Evolutionary conservation across 2,888 invertebrate species (phyloP).

Genomic region (Epicampocera succincta): DNA sequence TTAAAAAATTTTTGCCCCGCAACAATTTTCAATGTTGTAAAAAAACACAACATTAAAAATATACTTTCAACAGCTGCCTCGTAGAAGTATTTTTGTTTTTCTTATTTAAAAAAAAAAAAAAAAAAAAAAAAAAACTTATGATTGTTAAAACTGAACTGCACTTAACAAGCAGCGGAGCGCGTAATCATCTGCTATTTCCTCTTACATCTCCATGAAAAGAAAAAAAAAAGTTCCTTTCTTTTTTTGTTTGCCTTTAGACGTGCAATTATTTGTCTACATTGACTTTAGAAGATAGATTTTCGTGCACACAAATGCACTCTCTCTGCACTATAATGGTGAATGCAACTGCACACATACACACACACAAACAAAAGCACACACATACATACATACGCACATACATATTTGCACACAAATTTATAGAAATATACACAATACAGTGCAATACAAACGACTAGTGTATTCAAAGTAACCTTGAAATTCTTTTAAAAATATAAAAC

Average conservation of each 20-base stretch:
- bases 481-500: conserved; percentile 51
- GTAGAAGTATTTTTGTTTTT: background rate
- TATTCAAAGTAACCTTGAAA: conserved; percentile 67
- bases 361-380: background rate
- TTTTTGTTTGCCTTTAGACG: background rate
- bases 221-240: no score
- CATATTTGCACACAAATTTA: conserved; percentile 30
- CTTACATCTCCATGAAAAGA: background rate
- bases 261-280: conserved; percentile 53
- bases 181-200: conserved; percentile 25
- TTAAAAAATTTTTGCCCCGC: background rate
- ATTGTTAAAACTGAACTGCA: conserved; percentile 45
- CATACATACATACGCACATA: background rate
- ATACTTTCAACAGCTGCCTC: background rate
- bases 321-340: background rate
- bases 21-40: no score
- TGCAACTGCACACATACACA: background rate
- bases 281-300: conserved; percentile 59
- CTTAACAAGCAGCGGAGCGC: conserved; percentile 39
- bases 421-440: conserved; percentile 44
- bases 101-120: no score
- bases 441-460: conserved; percentile 44
- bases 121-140: conserved; percentile 40
- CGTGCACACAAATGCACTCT: background rate
- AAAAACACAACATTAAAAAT: background rate